Evolutionary conservation across 2,113 vertebrate genomes (phyloP), one percentile per base, ranked within the genome.

Genomic region (Apistogramma diplotaenia): DNA sequence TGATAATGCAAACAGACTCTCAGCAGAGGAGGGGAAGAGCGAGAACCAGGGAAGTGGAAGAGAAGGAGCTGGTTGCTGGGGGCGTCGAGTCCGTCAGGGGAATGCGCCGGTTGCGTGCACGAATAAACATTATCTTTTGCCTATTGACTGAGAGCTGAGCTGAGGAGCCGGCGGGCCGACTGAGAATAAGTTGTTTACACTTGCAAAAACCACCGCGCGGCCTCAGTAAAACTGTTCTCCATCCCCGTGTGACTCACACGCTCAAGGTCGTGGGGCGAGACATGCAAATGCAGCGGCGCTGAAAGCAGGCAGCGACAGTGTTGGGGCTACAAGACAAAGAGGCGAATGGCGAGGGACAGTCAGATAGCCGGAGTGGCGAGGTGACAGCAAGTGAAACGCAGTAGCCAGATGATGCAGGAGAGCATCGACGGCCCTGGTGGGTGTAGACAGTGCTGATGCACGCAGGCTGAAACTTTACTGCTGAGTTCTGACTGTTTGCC

Each of bases 101-200:
- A 89, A 84, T 73, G 77, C 70, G 57, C 60, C 13, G 70, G 84
- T 67, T 85, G 58, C 57, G 81, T 78, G 90, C 87, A 73, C 79
- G 72, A 89, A 88, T 83, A 92, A 90, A 92, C 88, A 92, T 92
- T 90, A 93, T 92, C 91, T 84, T 1, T 65, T 21, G 51, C 76
- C 85, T 91, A 62, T 89, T 90, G 91, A 89, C 91, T 86, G 88
- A 84, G 85, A 87, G 89, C 80, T 23, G 80, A 89, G 87, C 86
- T 1, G 82, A 87, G 85, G 81, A 74, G 85, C 86, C 81, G 2
- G 56, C 27, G 6, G 85, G 86, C 81, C 80, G 59, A 85, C 86
- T 84, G 90, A 93, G 90, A 86, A 91, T 85, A 85, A 89, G 79
- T 79, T 93, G 90, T 93, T 93, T 92, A 92, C 90, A 92, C 85